phyloP scores from a whole-genome alignment of 2,888 invertebrate species.

The Acanthoscelides obtectus region DNA sequence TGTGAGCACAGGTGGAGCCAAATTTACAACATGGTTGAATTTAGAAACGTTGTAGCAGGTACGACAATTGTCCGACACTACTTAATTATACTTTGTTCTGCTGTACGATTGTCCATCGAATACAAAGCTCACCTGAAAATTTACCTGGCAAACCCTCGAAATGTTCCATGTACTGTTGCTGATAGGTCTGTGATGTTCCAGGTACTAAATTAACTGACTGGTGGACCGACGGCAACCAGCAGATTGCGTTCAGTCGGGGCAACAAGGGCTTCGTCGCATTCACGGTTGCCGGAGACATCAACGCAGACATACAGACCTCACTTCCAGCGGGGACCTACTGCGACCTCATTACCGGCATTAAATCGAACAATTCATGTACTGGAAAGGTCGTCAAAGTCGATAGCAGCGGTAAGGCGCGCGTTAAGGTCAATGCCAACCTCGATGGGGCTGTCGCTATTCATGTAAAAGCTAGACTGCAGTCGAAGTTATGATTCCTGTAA shows the following conservation, averaged over 20 bases:
- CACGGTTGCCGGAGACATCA: slow-evolving; percentile 61
- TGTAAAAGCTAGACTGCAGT: slow-evolving; percentile 15
- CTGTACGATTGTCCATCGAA: too few species aligned
- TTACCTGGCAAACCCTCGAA: too few species aligned
- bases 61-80: too few species aligned
- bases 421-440: slow-evolving; percentile 35
- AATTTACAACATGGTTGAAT: slow-evolving; percentile 74
- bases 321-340: slow-evolving; percentile 76
- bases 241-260: slow-evolving; percentile 80
- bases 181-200: too few species aligned
- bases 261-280: slow-evolving; percentile 65
- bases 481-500: neutral
- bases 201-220: slow-evolving; percentile 50
- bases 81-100: too few species aligned
- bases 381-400: slow-evolving; percentile 62
- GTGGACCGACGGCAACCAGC: slow-evolving; percentile 79
- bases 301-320: slow-evolving; percentile 59
- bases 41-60: slow-evolving; percentile 53
- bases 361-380: slow-evolving; percentile 53
- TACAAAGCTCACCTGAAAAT: too few species aligned
- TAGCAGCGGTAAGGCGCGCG: slow-evolving; percentile 52
- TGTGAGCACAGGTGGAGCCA: slow-evolving; percentile 85
- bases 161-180: too few species aligned
- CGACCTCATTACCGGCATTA: slow-evolving; percentile 74
- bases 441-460: slow-evolving; percentile 71